Conservation (phyloP, 2,888 invertebrate genomes). For the Pyrgus malvae region DNA sequence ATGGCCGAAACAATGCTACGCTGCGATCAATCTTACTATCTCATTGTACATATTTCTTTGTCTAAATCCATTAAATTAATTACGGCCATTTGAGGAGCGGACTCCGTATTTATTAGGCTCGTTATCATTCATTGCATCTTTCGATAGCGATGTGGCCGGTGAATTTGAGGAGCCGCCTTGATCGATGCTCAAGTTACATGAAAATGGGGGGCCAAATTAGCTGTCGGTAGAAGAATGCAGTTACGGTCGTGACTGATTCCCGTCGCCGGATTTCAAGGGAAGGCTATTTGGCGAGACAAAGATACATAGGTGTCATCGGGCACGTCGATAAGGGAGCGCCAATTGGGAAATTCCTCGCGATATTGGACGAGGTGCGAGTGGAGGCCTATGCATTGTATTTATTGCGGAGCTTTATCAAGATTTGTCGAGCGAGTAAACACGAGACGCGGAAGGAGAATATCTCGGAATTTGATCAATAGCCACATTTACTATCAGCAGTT, state of each 20-base stretch:
- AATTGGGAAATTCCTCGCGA: constrained; percentile 70
- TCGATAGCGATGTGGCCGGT: constrained; percentile 19
- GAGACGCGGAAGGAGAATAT: not conserved
- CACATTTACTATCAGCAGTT: too few relatives aligned
- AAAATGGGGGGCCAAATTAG: constrained; percentile 75
- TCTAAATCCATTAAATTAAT: constrained; percentile 82
- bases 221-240: constrained; percentile 76
- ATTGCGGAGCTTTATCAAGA: constrained; percentile 27
- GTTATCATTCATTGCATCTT: constrained; percentile 81
- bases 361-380: constrained; percentile 52
- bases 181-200: constrained; percentile 75
- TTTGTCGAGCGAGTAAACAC: constrained; percentile 18
- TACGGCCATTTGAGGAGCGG: constrained; percentile 76
- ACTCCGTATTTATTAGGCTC: constrained; percentile 77
- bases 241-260: constrained; percentile 71
- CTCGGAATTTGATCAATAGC: not conserved
- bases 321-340: constrained; percentile 52
- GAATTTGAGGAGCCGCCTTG: constrained; percentile 43
- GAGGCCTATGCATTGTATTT: constrained; percentile 19
- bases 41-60: constrained; percentile 80
- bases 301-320: constrained; percentile 72
- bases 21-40: constrained; percentile 75
- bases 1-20: constrained; percentile 65
- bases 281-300: constrained; percentile 48
- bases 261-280: constrained; percentile 48